phyloP scores from a whole-genome alignment of 2,888 invertebrate genomes.

The Pristionchus arcanus region DNA sequence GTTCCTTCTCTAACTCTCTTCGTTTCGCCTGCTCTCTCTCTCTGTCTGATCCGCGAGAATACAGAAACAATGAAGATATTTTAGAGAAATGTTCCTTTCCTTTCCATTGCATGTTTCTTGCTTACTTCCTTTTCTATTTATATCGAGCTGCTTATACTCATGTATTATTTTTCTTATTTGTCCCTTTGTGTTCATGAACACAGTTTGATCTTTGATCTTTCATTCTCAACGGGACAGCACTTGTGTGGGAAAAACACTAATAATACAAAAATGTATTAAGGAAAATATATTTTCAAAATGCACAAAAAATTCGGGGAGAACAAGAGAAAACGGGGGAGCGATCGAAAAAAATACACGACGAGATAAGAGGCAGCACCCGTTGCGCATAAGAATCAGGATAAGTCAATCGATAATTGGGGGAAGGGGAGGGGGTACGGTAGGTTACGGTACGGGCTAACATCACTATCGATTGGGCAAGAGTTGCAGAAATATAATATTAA shows the following conservation, averaged over 20 bases:
- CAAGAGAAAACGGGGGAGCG: not conserved
- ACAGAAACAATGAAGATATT: not conserved
- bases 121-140: not conserved
- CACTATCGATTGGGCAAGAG: constrained; percentile 7
- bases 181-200: not conserved
- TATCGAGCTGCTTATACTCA: not conserved
- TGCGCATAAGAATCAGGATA: not conserved
- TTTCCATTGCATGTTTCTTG: not conserved
- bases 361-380: constrained; percentile 24
- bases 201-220: constrained; percentile 28
- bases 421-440: not conserved
- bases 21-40: not conserved
- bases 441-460: constrained; percentile 13
- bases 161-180: not conserved
- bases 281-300: not conserved
- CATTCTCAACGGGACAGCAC: constrained; percentile 11
- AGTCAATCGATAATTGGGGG: constrained; percentile 22
- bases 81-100: not conserved
- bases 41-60: not conserved
- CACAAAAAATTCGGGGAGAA: not conserved
- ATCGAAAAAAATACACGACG: constrained; percentile 40
- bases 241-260: not conserved
- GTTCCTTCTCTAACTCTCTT: not conserved
- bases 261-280: not conserved
- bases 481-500: not conserved